These are phyloP conservation scores for Callocephalon fimbriatum DNA, from an alignment of 2,113 vertebrate species.

Conservation along the genomic window DNA sequence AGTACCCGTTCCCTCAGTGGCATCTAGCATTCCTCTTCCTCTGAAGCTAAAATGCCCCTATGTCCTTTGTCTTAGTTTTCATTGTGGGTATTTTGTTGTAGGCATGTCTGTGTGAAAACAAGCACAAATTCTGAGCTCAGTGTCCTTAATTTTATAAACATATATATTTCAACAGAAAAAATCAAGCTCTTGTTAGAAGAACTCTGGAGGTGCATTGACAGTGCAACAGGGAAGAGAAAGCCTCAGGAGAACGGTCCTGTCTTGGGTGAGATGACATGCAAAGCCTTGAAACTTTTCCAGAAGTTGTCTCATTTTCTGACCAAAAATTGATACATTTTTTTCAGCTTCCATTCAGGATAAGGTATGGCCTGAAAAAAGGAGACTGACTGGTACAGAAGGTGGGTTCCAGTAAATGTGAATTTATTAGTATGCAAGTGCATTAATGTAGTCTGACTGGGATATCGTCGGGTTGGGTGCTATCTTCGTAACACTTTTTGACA, in stretches of 20 bases:
- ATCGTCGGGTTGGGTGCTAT: background rate
- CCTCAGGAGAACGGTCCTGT: background rate
- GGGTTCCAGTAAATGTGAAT: background rate
- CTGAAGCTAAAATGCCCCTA: background rate
- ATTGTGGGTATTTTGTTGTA: background rate
- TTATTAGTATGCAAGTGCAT: background rate
- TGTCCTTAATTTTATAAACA: background rate
- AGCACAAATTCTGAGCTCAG: background rate
- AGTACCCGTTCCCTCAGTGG: background rate
- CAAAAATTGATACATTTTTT: background rate
- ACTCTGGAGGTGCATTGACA: slow-evolving; percentile 90
- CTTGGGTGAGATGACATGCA: slow-evolving; percentile 60
- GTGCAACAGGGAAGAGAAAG: slow-evolving; percentile 49
- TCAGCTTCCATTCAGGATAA: background rate
- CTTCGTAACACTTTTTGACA: background rate
- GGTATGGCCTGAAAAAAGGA: background rate
- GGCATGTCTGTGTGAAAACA: background rate
- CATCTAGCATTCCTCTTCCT: background rate
- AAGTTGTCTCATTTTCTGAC: background rate
- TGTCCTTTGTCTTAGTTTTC: background rate
- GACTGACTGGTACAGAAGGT: background rate
- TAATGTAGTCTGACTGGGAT: background rate
- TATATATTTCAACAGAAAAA: slow-evolving; percentile 79
- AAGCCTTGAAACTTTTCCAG: background rate
- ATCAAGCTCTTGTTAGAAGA: slow-evolving; percentile 85